Conservation (phyloP, 2,797 vertebrate species). For the Nyctibius grandis region DNA sequence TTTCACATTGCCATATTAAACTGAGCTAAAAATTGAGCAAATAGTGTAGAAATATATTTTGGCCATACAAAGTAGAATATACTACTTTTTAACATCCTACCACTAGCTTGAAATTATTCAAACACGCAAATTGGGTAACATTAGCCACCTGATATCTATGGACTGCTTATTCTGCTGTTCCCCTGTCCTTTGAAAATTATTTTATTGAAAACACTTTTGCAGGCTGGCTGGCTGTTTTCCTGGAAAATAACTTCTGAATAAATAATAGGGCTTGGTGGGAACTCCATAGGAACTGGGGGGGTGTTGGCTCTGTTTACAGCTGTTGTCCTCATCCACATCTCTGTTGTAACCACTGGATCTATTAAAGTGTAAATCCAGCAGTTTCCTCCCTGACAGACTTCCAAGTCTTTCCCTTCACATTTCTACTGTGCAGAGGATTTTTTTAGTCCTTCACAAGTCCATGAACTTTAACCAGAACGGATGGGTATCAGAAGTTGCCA, state of each 20-base stretch:
- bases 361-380: background rate
- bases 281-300: conserved; percentile 2
- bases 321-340: background rate
- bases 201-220: background rate
- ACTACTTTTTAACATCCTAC: background rate
- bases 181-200: background rate
- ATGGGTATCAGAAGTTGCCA: background rate
- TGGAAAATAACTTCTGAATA: conserved; percentile 46
- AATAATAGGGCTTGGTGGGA: conserved; percentile 32
- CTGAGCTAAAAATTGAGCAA: background rate
- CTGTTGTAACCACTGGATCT: background rate
- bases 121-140: background rate
- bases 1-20: background rate
- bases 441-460: background rate
- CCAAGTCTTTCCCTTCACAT: background rate
- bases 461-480: background rate
- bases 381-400: background rate
- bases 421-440: background rate
- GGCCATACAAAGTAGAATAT: background rate
- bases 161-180: background rate
- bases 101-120: background rate
- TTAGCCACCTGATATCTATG: background rate
- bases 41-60: background rate
- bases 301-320: conserved; percentile 13
- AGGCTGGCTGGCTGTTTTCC: conserved; percentile 6